Conservation (phyloP, 2,113 vertebrate genomes). For the Bubo blakistoni region DNA sequence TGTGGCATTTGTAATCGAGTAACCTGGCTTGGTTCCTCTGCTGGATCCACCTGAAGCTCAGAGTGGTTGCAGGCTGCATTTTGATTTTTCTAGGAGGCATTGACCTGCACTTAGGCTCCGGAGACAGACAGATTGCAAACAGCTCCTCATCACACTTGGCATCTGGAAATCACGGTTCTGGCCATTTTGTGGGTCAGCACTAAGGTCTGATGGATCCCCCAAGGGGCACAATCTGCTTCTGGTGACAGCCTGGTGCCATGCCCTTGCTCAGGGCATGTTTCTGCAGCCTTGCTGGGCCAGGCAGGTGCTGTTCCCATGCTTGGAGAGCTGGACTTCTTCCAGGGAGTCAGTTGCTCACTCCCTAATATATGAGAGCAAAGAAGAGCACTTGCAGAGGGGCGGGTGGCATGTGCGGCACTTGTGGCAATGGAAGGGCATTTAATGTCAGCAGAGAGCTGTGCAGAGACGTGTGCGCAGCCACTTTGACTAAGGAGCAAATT, state of each 20-base stretch:
- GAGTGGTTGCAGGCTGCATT: neutral
- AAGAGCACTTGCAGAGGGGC: neutral
- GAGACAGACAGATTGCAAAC: neutral
- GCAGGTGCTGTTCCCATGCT: slow-evolving; percentile 15
- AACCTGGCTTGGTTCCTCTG: neutral
- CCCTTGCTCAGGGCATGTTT: neutral
- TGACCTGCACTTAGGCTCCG: neutral
- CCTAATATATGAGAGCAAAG: neutral
- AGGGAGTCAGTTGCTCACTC: slow-evolving; percentile 19
- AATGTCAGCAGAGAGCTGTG: neutral
- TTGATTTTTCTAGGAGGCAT: neutral
- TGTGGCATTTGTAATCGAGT: neutral
- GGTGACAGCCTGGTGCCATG: neutral
- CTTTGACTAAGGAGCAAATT: neutral
- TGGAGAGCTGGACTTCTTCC: slow-evolving; percentile 23
- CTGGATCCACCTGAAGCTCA: neutral
- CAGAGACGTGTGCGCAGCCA: neutral
- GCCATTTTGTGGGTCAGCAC: neutral
- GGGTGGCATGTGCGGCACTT: neutral
- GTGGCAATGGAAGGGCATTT: neutral
- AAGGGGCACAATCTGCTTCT: neutral
- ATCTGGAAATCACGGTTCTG: neutral
- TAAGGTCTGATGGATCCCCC: neutral
- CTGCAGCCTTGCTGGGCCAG: neutral
- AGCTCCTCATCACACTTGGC: neutral